phyloP scores from a whole-genome alignment of 2,797 vertebrate genomes.

The Pangasius macronema region DNA sequence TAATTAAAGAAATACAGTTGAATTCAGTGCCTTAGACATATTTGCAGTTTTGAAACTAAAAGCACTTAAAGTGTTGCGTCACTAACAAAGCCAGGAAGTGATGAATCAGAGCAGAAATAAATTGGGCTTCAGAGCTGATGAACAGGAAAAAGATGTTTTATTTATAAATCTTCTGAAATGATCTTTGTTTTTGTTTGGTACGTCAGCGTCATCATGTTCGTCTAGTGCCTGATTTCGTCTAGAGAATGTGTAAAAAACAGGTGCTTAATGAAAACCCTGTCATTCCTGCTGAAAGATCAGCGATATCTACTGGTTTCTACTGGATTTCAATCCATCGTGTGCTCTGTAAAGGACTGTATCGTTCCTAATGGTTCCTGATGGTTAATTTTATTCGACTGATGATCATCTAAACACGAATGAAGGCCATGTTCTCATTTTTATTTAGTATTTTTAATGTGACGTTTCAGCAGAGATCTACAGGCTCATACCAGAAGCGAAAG shows the following conservation, averaged over 20 bases:
- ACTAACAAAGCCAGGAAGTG: background rate
- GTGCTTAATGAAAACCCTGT: background rate
- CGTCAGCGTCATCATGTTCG: background rate
- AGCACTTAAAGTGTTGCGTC: background rate
- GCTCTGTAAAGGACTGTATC: background rate
- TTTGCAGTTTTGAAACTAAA: background rate
- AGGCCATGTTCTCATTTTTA: background rate
- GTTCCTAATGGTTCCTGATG: background rate
- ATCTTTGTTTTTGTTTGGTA: background rate
- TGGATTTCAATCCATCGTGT: background rate
- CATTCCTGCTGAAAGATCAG: background rate
- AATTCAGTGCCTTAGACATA: constrained; percentile 17
- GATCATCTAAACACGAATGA: background rate
- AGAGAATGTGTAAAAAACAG: background rate
- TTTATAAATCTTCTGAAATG: background rate
- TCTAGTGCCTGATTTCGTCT: background rate
- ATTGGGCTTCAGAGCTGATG: background rate
- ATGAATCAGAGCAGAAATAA: background rate
- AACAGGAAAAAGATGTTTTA: background rate
- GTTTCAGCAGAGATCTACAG: background rate
- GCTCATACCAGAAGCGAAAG: background rate
- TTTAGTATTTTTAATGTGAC: background rate
- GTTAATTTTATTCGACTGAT: background rate
- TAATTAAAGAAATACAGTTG: background rate
- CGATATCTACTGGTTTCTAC: background rate